A percentile compares a stretch with the other conserved stretches of the same genome.
Conservation (phyloP, 2,888 invertebrate genomes). For the Prionchulus punctatus region DNA sequence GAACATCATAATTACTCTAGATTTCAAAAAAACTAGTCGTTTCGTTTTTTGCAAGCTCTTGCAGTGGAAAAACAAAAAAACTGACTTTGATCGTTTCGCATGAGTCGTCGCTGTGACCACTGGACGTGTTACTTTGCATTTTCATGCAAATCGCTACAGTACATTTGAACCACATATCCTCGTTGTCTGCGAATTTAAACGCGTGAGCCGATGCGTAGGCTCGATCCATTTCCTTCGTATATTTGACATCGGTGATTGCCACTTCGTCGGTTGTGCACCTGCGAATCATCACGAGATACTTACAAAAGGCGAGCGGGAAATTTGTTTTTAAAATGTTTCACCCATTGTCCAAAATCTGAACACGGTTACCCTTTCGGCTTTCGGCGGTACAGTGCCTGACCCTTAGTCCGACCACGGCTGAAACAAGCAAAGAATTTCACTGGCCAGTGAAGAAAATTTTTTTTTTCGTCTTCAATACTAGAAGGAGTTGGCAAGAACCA, state of each 20-base stretch:
- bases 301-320: neutral
- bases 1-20: no score
- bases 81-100: neutral
- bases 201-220: constrained; percentile 17
- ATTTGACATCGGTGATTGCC: constrained; percentile 15
- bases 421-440: neutral
- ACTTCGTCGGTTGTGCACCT: constrained; percentile 15
- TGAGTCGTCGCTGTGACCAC: neutral
- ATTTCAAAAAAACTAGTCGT: neutral
- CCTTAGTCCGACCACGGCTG: constrained; percentile 18
- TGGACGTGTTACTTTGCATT: neutral
- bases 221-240: constrained; percentile 13
- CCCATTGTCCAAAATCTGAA: constrained; percentile 17
- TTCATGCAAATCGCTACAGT: constrained; percentile 15
- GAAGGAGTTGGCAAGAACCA: constrained; percentile 16
- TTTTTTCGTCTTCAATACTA: constrained; percentile 9
- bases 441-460: neutral
- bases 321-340: neutral
- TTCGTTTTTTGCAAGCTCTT: neutral
- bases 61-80: neutral
- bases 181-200: constrained; percentile 20
- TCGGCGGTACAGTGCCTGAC: constrained; percentile 17
- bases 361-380: constrained; percentile 14
- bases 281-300: neutral
- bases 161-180: constrained; percentile 20